phyloP scores from a whole-genome alignment of 2,113 vertebrate genomes.

The Myrmecobius fasciatus region DNA sequence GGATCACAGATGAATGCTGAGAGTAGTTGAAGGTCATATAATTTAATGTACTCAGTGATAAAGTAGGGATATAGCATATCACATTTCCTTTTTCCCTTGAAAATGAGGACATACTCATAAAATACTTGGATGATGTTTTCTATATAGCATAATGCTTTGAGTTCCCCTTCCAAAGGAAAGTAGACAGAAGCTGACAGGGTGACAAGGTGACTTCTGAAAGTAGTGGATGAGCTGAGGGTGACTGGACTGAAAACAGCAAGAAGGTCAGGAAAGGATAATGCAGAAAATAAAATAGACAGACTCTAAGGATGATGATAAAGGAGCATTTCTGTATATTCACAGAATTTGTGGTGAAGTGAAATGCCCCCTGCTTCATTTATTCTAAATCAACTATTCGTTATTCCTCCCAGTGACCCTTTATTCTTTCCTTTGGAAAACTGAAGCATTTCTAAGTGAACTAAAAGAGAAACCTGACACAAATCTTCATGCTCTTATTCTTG shows the following conservation, averaged over 20 bases:
- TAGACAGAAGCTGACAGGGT: neutral
- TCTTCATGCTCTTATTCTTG: constrained; percentile 19
- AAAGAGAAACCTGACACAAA: constrained; percentile 33
- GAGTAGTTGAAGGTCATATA: neutral
- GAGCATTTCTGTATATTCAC: accelerated
- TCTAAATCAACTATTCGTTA: neutral
- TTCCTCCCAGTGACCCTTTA: constrained; percentile 27
- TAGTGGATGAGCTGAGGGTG: neutral
- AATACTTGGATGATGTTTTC: neutral
- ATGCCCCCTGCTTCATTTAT: constrained; percentile 29
- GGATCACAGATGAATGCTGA: neutral
- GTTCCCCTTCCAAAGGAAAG: neutral
- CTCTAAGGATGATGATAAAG: neutral
- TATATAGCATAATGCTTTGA: neutral
- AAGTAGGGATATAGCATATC: neutral
- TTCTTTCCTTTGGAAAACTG: constrained; percentile 37
- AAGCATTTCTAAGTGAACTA: constrained; percentile 50
- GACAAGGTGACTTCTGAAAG: neutral
- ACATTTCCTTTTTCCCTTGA: neutral
- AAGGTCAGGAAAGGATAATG: neutral
- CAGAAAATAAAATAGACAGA: neutral
- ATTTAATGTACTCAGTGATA: neutral
- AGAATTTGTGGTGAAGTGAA: neutral
- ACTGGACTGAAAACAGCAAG: neutral
- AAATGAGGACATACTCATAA: neutral